Base-by-base conservation (phyloP, 2,888 invertebrate species). In the Drosophila meridiana region DNA sequence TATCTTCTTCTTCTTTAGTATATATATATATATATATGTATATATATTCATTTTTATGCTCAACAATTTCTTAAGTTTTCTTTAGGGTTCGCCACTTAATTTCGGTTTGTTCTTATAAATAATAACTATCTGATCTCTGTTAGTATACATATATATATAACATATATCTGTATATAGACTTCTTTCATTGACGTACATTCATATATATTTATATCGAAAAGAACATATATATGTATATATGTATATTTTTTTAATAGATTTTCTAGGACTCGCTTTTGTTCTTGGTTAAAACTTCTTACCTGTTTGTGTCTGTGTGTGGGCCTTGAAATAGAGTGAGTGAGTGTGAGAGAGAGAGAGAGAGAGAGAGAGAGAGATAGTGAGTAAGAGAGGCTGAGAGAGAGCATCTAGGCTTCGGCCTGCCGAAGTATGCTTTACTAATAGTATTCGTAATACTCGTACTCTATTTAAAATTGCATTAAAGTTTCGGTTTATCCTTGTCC, bases 381-480 rank as follows among this genome's bases (percentile, higher is more conserved):
- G 34, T 20, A 20, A 20, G 40, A 42, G 42, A 6, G n/a, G n/a
- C 2, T 8, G 28, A 13, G 38, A 78, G 72, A 58, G 76, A 69
- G 73, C 74, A 81, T 76, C 70, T 72, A 63, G 61, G 47, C 84
- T 79, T 89, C 87, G 89, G 83, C 89, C 83, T 83, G 83, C 83
- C 83, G 89, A 84, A 84, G 86, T 61, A 59, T 80, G 76, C 76
- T 68, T 73, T 5, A 13, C 9, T 42, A 26, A 28, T 2, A 9
- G 55, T 64, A 60, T 42, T 53, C 56, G 47, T 58, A 62, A 48
- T 58, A 62, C 57, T 53, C 67, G 38, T 60, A 53, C 57, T 76
- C 40, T 48, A 62, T 67, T 76, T 78, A 69, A 80, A 83, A 75
- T 87, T 77, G 58, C 65, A 79, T 78, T 60, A 26, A 59, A 48